Conservation (phyloP, 2,888 invertebrate species). For the Hypsopygia costalis region DNA sequence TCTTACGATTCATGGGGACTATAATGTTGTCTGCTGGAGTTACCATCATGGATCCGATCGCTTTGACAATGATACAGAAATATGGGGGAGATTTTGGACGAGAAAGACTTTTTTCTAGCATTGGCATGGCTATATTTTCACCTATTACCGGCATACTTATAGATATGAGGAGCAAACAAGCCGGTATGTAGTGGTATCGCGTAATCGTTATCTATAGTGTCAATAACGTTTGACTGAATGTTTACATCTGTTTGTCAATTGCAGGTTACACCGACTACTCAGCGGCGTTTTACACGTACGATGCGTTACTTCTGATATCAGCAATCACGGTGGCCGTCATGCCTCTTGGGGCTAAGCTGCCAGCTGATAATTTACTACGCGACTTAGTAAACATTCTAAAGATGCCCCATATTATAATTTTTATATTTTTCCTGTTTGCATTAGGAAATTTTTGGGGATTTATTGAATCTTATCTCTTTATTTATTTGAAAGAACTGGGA, state of each 20-base stretch:
- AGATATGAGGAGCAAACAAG: slow-evolving; percentile 84
- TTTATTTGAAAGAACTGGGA: slow-evolving; percentile 91
- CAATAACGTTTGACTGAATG: slow-evolving; percentile 52
- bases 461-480: slow-evolving; percentile 92
- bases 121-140: slow-evolving; percentile 91
- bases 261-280: slow-evolving; percentile 91
- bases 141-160: slow-evolving; percentile 90
- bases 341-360: slow-evolving; percentile 88
- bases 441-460: slow-evolving; percentile 94
- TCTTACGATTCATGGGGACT: slow-evolving; percentile 88
- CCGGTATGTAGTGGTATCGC: slow-evolving; percentile 63
- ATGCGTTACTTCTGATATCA: slow-evolving; percentile 85
- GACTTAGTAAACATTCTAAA: slow-evolving; percentile 88
- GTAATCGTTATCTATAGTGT: slow-evolving; percentile 64
- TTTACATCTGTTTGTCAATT: slow-evolving; percentile 56
- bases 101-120: slow-evolving; percentile 88
- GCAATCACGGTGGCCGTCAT: slow-evolving; percentile 87
- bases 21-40: slow-evolving; percentile 92
- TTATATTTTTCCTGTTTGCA: slow-evolving; percentile 89
- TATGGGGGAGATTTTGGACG: slow-evolving; percentile 91
- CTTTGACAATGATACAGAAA: slow-evolving; percentile 91
- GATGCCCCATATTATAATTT: slow-evolving; percentile 89
- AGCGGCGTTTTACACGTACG: slow-evolving; percentile 92
- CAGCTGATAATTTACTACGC: slow-evolving; percentile 88
- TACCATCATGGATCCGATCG: slow-evolving; percentile 93